phyloP scores from a whole-genome alignment of 2,113 vertebrate species.

The Indicator maculatus region DNA sequence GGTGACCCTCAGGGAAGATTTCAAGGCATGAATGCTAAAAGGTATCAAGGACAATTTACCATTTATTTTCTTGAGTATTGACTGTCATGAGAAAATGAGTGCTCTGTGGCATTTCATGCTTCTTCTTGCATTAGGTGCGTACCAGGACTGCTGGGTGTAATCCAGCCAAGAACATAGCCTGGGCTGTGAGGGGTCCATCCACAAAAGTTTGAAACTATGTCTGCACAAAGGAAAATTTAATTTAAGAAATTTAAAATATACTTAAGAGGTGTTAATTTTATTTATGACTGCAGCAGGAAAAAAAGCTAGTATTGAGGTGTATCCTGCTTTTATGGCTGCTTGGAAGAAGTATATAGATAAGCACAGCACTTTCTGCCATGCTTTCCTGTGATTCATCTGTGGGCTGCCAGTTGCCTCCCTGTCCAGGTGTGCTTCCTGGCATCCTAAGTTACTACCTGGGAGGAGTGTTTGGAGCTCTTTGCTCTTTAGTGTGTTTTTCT shows the following conservation, averaged over 20 bases:
- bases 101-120: not conserved
- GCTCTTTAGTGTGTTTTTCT: not conserved
- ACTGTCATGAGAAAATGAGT: not conserved
- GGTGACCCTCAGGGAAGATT: not conserved
- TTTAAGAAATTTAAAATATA: not conserved
- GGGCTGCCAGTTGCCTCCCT: not conserved
- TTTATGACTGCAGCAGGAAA: not conserved
- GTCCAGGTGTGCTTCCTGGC: not conserved
- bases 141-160: not conserved
- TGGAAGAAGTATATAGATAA: not conserved
- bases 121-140: not conserved
- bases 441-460: accelerated
- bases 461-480: not conserved
- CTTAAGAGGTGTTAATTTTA: not conserved
- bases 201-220: not conserved
- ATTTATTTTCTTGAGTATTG: not conserved
- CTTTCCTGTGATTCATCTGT: accelerated
- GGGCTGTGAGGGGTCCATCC: not conserved
- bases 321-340: not conserved
- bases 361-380: accelerated
- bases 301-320: not conserved
- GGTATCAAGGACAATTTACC: not conserved
- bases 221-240: not conserved
- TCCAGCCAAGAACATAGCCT: not conserved
- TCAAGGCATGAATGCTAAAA: not conserved